These are phyloP conservation scores for Cairina moschata DNA, from an alignment of 2,113 vertebrate species.

Conservation along the genomic window DNA sequence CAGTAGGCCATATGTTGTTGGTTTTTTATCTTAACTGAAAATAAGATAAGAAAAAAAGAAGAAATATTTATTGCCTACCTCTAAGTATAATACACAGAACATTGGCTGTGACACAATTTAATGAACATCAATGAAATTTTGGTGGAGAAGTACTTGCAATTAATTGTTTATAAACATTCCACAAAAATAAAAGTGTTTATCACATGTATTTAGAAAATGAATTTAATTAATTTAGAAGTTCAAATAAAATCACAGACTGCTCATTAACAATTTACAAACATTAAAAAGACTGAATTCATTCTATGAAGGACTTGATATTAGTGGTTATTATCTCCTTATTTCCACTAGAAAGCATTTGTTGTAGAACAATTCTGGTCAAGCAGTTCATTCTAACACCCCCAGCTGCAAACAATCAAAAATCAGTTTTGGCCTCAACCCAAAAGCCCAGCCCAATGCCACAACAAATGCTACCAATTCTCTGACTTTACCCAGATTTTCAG, in stretches of 20 bases:
- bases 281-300: conserved; percentile 28
- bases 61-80: neutral
- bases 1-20: neutral
- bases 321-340: conserved; percentile 46
- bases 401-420: conserved; percentile 51
- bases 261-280: conserved; percentile 45
- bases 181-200: conserved; percentile 13
- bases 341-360: neutral
- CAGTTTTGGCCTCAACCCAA: conserved; percentile 37
- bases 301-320: conserved; percentile 13
- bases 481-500: neutral
- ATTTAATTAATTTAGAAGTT: conserved; percentile 50
- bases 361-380: conserved; percentile 48
- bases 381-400: conserved; percentile 32
- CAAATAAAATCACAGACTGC: conserved; percentile 31
- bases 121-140: conserved; percentile 21
- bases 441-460: neutral
- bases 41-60: neutral
- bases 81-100: neutral
- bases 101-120: neutral
- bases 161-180: conserved; percentile 60
- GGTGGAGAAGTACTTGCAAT: conserved; percentile 14
- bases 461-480: neutral
- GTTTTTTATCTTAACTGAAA: too few species aligned
- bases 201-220: conserved; percentile 49